These are phyloP conservation scores for Oreotragus oreotragus DNA, from an alignment of 2,113 vertebrate species.

Conservation along the genomic window DNA sequence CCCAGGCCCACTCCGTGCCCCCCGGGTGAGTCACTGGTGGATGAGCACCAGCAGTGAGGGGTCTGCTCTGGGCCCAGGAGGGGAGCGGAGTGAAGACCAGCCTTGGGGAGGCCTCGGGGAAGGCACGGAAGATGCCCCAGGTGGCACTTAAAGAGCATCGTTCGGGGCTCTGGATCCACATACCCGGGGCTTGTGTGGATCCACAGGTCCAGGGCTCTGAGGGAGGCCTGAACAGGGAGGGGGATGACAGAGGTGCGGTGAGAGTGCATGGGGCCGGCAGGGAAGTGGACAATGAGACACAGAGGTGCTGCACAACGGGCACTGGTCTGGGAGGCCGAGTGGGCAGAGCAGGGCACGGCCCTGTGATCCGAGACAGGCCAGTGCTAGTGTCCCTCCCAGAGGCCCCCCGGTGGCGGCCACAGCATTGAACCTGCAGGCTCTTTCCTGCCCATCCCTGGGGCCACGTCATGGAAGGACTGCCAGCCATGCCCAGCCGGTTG, in stretches of 20 bases:
- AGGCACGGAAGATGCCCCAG: background rate
- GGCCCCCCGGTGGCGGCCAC: background rate
- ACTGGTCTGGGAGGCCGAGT: background rate
- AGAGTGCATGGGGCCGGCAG: background rate
- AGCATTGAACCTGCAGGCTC: constrained; percentile 78
- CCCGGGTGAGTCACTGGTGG: constrained; percentile 56
- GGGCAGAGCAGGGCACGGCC: accelerated
- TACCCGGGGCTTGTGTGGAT: accelerated
- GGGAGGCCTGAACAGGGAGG: background rate
- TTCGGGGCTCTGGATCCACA: accelerated
- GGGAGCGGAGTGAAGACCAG: too few species aligned
- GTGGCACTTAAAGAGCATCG: background rate
- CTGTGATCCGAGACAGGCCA: accelerated
- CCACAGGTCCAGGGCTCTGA: background rate
- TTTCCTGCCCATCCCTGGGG: constrained; percentile 80
- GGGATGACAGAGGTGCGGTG: background rate
- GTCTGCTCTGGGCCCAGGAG: background rate
- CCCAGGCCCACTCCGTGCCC: constrained; percentile 70
- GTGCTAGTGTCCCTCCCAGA: background rate
- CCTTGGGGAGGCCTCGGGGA: background rate
- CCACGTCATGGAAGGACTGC: constrained; percentile 81
- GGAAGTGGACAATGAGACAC: background rate
- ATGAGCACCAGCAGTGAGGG: background rate
- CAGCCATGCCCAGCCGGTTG: constrained; percentile 84
- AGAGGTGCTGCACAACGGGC: background rate